These are phyloP conservation scores for Lucinisca nassula DNA, from an alignment of 2,888 invertebrate species.

Conservation along the genomic window DNA sequence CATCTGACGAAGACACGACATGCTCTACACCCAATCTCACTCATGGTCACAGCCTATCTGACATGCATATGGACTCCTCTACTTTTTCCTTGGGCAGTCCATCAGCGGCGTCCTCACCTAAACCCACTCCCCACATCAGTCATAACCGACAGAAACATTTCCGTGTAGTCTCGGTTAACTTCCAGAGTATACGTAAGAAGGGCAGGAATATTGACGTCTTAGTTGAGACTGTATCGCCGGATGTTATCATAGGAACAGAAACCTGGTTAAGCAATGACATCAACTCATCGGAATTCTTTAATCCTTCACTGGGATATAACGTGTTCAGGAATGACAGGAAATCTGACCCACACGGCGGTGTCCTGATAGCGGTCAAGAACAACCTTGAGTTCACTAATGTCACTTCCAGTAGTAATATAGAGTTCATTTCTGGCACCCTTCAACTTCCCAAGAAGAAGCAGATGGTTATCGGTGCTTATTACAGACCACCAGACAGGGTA, in stretches of 20 bases:
- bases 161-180: too few species aligned
- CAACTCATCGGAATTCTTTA: too few species aligned
- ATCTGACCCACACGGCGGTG: not conserved
- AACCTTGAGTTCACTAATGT: not conserved
- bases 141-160: too few species aligned
- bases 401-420: not conserved
- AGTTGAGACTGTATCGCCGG: too few species aligned
- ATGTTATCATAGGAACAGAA: too few species aligned
- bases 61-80: not conserved
- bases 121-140: constrained; percentile 18
- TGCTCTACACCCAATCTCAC: not conserved
- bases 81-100: constrained; percentile 24
- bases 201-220: too few species aligned
- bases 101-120: constrained; percentile 39
- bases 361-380: not conserved
- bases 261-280: too few species aligned
- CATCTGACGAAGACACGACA: constrained; percentile 1
- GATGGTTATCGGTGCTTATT: not conserved
- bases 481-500: not conserved
- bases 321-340: not conserved
- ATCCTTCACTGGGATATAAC: too few species aligned
- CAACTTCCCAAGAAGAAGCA: not conserved
- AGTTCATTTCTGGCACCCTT: not conserved
- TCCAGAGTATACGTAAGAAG: too few species aligned
- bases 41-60: not conserved